Evolutionary conservation across 2,113 vertebrate genomes (phyloP).

Genomic region (Anarhynchus alexandrinus): DNA sequence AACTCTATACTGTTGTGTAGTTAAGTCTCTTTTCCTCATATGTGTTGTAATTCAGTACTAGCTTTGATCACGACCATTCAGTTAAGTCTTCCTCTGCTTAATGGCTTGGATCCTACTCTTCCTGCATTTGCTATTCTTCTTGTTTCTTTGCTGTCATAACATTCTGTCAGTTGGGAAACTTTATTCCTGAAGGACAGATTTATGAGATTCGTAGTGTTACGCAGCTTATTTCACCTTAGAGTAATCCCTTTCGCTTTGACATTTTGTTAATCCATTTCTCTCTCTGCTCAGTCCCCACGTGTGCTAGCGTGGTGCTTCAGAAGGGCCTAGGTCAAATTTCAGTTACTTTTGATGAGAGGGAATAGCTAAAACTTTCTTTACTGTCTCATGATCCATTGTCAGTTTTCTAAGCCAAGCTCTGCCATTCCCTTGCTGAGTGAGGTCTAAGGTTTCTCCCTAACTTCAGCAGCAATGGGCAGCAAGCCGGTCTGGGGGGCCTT

Average conservation of each 20-base stretch:
- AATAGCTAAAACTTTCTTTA: neutral
- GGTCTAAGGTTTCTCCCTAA: neutral
- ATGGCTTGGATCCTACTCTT: neutral
- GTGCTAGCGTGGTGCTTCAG: neutral
- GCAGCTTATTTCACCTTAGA: neutral
- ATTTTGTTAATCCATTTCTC: neutral
- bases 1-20: neutral
- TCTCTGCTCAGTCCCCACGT: neutral
- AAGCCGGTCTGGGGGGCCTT: neutral
- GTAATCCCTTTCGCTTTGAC: neutral
- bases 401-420: neutral
- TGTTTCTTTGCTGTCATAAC: neutral
- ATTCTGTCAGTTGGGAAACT: neutral
- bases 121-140: neutral
- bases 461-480: neutral
- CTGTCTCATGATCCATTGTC: neutral
- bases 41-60: neutral
- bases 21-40: neutral
- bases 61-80: slow-evolving; percentile 22
- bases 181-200: neutral
- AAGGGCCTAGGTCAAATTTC: neutral
- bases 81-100: neutral
- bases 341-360: neutral
- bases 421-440: neutral
- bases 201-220: neutral